Conservation (phyloP, 1,140 invertebrate genomes). For the Drosophila sturtevanti region DNA sequence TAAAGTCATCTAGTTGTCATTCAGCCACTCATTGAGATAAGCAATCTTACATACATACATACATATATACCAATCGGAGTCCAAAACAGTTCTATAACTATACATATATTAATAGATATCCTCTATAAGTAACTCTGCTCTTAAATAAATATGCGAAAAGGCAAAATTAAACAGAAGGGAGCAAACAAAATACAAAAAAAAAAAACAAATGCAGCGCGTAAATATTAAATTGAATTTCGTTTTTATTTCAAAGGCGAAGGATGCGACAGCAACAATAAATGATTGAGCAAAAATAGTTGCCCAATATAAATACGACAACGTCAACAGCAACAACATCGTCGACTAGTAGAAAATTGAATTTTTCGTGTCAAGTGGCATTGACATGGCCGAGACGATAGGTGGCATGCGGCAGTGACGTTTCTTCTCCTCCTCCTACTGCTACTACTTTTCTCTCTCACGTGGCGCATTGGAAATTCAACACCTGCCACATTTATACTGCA, state of each 20-base stretch:
- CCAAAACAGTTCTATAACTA: no score
- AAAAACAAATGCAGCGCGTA: constrained; percentile 57
- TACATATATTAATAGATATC: no score
- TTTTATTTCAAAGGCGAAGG: constrained; percentile 43
- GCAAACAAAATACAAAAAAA: not conserved
- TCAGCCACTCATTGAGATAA: no score
- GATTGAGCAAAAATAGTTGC: constrained; percentile 34
- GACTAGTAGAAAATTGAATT: constrained; percentile 64
- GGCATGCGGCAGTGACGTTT: not conserved
- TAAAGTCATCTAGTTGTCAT: no score
- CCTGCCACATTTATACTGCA: constrained; percentile 51
- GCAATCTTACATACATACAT: no score
- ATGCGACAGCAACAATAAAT: not conserved
- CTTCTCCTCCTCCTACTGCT: no score
- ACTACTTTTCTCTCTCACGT: no score
- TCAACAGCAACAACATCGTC: not conserved
- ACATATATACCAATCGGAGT: no score
- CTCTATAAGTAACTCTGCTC: no score
- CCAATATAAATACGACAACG: constrained; percentile 19
- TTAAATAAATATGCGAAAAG: no score
- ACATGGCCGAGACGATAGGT: constrained; percentile 21
- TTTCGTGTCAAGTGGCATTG: constrained; percentile 69
- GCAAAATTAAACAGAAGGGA: not conserved
- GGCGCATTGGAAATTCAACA: constrained; percentile 40
- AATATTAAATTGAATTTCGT: constrained; percentile 74